phyloP scores from a whole-genome alignment of 2,888 invertebrate species.

The Lottia gigantea region DNA sequence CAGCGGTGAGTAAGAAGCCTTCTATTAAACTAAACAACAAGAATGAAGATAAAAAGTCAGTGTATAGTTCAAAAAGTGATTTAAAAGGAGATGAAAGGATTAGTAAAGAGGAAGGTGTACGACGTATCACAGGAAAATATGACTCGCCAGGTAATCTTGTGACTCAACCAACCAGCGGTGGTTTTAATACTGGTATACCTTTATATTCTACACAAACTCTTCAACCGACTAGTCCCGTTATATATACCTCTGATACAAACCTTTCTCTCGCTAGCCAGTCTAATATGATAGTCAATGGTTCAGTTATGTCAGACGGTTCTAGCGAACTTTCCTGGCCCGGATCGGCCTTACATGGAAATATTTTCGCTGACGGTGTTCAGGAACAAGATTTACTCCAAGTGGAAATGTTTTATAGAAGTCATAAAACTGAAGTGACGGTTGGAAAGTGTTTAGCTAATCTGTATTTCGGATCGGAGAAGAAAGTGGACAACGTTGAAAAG shows the following conservation, averaged over 20 bases:
- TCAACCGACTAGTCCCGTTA: neutral
- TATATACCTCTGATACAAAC: no score
- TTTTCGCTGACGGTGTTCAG: slow-evolving; percentile 49
- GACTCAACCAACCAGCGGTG: slow-evolving; percentile 18
- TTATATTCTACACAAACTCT: neutral
- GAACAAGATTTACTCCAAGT: slow-evolving; percentile 63
- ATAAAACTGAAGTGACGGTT: slow-evolving; percentile 83
- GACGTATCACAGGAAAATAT: slow-evolving; percentile 59
- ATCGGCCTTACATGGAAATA: slow-evolving; percentile 24
- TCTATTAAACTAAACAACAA: neutral
- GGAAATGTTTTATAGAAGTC: slow-evolving; percentile 72
- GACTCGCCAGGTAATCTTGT: slow-evolving; percentile 55
- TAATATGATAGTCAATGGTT: slow-evolving; percentile 13
- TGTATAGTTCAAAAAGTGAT: neutral
- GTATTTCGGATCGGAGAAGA: slow-evolving; percentile 63
- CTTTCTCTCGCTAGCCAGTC: neutral
- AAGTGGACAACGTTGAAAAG: slow-evolving; percentile 32
- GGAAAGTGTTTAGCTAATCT: slow-evolving; percentile 78
- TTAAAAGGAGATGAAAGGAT: neutral
- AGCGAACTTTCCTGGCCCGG: slow-evolving; percentile 40
- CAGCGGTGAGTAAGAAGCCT: neutral
- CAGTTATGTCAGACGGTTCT: slow-evolving; percentile 36
- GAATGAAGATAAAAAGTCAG: neutral
- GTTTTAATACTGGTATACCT: slow-evolving; percentile 14
- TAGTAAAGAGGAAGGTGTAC: slow-evolving; percentile 42